Percentiles rank a stretch among this genome's conserved stretches.
These are phyloP conservation scores for Pteromalus puparum DNA, from an alignment of 1,140 invertebrate species.

Conservation along the genomic window DNA sequence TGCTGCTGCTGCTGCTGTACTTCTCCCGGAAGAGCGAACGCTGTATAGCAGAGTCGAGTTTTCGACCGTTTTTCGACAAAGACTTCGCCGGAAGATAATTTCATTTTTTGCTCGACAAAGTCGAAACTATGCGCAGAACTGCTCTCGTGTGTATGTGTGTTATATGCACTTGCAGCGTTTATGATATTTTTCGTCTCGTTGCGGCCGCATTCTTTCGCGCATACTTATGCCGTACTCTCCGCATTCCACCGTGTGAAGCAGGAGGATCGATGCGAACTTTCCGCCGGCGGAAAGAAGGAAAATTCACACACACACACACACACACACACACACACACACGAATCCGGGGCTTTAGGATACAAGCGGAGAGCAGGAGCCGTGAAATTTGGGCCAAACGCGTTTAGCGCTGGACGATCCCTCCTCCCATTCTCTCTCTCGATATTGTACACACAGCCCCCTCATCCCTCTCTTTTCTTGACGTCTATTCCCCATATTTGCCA, in stretches of 20 bases:
- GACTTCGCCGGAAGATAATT: background rate
- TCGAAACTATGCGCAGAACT: too few species aligned
- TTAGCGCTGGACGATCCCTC: constrained; percentile 16
- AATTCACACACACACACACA: background rate
- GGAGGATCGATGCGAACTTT: background rate
- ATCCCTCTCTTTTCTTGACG: constrained; percentile 1
- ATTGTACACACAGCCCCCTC: background rate
- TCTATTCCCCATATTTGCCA: constrained; percentile 26
- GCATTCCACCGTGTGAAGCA: too few species aligned
- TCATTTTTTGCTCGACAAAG: too few species aligned
- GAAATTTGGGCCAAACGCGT: constrained; percentile 39
- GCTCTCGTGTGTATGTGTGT: too few species aligned
- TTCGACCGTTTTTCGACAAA: background rate
- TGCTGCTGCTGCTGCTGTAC: background rate
- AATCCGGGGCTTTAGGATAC: background rate
- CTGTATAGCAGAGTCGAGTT: background rate
- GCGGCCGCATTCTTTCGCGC: too few species aligned
- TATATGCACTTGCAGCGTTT: too few species aligned
- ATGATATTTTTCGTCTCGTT: too few species aligned
- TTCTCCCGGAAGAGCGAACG: constrained; percentile 1
- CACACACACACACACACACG: too few species aligned
- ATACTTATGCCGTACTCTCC: too few species aligned
- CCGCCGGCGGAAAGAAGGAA: background rate
- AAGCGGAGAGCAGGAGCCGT: background rate
- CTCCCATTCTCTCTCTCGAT: background rate